Conservation (phyloP, 1,140 invertebrate genomes). For the Hylyphantes graminicola region DNA sequence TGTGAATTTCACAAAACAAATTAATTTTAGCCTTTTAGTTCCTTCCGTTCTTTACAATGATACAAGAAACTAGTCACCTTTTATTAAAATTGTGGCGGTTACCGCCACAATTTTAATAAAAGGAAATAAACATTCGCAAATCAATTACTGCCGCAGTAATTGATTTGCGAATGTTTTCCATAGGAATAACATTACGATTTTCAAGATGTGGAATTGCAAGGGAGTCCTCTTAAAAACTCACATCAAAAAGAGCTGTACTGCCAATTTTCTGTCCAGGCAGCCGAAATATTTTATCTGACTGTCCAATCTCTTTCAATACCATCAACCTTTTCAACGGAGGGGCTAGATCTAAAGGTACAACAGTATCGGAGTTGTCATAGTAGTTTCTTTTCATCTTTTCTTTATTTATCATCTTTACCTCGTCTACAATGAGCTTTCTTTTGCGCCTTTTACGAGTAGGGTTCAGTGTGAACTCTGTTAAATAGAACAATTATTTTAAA, state of each 20-base stretch:
- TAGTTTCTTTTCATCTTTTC: constrained; percentile 99
- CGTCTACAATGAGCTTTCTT: constrained; percentile 94
- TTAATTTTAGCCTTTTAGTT: too few species aligned
- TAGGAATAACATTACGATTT: too few species aligned
- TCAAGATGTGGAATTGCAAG: too few species aligned
- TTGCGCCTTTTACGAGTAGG: constrained; percentile 78
- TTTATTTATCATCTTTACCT: constrained; percentile 99
- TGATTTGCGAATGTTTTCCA: too few species aligned
- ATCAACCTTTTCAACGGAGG: constrained; percentile 97
- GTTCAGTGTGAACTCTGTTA: not conserved
- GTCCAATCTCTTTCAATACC: constrained; percentile 99
- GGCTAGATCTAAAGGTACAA: constrained; percentile 96
- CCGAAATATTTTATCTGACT: constrained; percentile 95
- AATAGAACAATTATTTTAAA: not conserved
- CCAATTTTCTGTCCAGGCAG: constrained; percentile 90
- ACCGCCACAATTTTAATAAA: not conserved
- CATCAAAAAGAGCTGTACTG: constrained; percentile 77
- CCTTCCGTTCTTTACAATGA: not conserved
- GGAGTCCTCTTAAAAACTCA: constrained; percentile 24
- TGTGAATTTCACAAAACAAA: too few species aligned
- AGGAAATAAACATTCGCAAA: not conserved
- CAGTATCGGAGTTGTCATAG: constrained; percentile 96
- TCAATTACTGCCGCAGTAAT: too few species aligned
- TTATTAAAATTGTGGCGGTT: not conserved
- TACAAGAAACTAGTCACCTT: not conserved